Evolutionary conservation across 2,888 invertebrate species (phyloP).

Genomic region (Limnephilus rhombicus): DNA sequence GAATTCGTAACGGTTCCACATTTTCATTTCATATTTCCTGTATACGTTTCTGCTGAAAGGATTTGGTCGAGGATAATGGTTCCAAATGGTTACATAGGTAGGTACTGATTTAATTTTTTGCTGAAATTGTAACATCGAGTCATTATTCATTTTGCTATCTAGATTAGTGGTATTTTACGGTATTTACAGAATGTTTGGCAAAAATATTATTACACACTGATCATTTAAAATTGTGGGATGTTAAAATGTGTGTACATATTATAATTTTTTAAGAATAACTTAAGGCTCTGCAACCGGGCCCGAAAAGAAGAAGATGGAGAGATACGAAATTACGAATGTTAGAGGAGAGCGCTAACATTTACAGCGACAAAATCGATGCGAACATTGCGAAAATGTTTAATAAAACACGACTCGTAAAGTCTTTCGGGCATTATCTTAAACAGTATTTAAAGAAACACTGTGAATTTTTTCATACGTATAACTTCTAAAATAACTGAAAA

Average conservation of each 20-base stretch:
- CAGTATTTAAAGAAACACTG: no score
- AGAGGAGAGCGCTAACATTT: no score
- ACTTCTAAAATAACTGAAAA: no score
- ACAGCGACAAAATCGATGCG: no score
- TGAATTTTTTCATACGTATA: no score
- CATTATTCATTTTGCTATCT: neutral
- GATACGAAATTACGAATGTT: no score
- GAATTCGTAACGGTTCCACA: constrained; percentile 54
- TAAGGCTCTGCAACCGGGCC: no score
- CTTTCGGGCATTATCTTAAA: no score
- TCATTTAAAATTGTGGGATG: neutral
- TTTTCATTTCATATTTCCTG: constrained; percentile 45
- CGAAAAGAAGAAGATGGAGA: no score
- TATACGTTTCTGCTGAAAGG: neutral
- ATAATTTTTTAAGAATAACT: no score
- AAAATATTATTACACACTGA: neutral
- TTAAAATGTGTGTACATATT: neutral
- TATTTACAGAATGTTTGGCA: neutral
- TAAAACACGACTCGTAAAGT: no score
- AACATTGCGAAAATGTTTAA: no score
- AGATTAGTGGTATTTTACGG: neutral
- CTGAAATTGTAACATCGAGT: neutral
- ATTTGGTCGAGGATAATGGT: constrained; percentile 1
- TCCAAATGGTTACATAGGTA: neutral
- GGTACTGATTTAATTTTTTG: neutral